Conservation (phyloP, 1,140 invertebrate genomes). For the Melanaphis sacchari region DNA sequence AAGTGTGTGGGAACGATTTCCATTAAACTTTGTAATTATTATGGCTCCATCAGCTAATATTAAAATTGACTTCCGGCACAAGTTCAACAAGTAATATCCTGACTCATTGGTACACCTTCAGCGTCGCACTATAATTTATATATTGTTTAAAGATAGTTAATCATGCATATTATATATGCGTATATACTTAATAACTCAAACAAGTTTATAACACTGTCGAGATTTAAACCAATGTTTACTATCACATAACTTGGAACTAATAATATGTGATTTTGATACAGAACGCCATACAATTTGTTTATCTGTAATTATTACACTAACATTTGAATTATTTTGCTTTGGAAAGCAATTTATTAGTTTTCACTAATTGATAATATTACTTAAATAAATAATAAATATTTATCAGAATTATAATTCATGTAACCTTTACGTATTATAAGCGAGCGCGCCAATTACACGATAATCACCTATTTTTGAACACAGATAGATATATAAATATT, state of each 20-base stretch:
- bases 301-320: background rate
- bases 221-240: conserved; percentile 7
- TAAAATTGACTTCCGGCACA: background rate
- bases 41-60: background rate
- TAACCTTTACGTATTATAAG: background rate
- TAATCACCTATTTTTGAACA: background rate
- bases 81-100: conserved; percentile 34
- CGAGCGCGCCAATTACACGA: background rate
- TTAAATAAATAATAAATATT: background rate
- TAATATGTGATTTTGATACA: background rate
- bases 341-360: background rate
- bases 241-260: background rate
- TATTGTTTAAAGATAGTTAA: background rate
- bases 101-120: background rate
- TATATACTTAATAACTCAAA: background rate
- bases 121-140: background rate
- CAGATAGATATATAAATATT: background rate
- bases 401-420: background rate
- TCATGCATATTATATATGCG: background rate
- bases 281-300: background rate
- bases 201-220: background rate
- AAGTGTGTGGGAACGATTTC: background rate
- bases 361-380: background rate
- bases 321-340: background rate
- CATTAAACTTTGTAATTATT: conserved; percentile 19